Evolutionary conservation across 1,140 invertebrate species (phyloP), one percentile per base, ranked within the genome.

Genomic region (Drosophila sechellia): DNA sequence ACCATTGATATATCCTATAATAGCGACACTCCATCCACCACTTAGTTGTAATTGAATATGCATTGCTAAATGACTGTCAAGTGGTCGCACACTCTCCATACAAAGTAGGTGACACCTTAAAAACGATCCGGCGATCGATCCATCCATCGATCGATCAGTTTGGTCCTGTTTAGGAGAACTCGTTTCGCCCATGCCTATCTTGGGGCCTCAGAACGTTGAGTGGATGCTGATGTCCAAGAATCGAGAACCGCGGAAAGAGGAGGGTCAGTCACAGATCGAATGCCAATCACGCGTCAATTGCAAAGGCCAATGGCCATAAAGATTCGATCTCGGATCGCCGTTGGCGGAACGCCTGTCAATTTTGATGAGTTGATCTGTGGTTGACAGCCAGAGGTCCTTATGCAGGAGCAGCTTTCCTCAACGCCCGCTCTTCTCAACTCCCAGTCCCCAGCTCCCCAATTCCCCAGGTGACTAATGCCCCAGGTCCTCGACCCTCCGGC

Each of bases 241-340:
- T 15, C 46, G 25, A 15, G 46, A 3, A n/a, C 25, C 22, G 22
- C n/a, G 45, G 25, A 45, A 34, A 13, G 55, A 8, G 34, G 31
- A 42, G 55, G 43, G 56, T 25, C 43, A 25, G 48, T 20, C 59
- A 45, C 71, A 77, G 81, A 70, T 73, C 81, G 83, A 68, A 86
- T 87, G 83, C 79, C 83, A 86, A 86, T 86, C 83, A 86, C 84
- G 79, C 84, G 79, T 87, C 83, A 87, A 87, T 87, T 87, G 76
- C 54, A 79, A 42, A 71, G 65, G 63, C 79, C 63, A 77, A 70
- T 79, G 84, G 84, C 83, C 81, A 79, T 87, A 83, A 72, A 79
- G 70, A 77, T 72, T 37, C 25, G 69, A 64, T 61, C 72, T 46
- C 25, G 46, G 60, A 68, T 77, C 35, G 45, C 31, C 20, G 45